These are phyloP conservation scores for Pseudococcus longispinus DNA, from an alignment of 2,888 invertebrate species.

Conservation along the genomic window DNA sequence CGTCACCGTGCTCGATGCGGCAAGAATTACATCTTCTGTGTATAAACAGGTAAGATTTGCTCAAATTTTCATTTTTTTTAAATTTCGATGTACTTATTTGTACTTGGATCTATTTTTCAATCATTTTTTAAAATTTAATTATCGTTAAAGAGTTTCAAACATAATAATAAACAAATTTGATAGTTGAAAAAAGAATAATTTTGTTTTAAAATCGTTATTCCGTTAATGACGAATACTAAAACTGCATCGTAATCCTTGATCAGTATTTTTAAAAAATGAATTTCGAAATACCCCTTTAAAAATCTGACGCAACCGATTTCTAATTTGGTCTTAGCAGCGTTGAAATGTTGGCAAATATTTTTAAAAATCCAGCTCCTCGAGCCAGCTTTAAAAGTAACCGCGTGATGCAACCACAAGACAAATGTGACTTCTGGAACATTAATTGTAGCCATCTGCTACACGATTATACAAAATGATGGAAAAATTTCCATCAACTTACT, in stretches of 20 bases:
- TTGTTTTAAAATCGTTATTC: too few species aligned
- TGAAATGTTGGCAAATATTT: neutral
- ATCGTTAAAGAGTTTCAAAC: too few species aligned
- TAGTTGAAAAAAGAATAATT: too few species aligned
- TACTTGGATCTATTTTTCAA: neutral
- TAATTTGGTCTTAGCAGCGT: neutral
- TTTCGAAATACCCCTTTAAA: neutral
- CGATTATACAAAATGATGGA: neutral
- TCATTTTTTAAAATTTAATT: neutral
- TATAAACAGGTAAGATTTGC: conserved; percentile 23
- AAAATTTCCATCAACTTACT: neutral
- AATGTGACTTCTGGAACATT: neutral
- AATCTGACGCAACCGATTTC: neutral
- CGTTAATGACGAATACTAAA: too few species aligned
- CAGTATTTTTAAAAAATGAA: neutral
- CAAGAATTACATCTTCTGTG: neutral
- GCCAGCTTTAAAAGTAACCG: neutral
- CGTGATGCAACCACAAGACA: neutral
- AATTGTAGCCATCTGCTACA: neutral
- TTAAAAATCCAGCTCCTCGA: neutral
- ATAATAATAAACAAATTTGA: too few species aligned
- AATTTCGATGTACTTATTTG: neutral
- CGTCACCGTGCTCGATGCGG: conserved; percentile 10
- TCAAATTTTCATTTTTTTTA: neutral
- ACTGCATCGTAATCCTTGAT: too few species aligned